phyloP scores from a whole-genome alignment of 2,888 invertebrate genomes.

The Epistrophella euchroma region DNA sequence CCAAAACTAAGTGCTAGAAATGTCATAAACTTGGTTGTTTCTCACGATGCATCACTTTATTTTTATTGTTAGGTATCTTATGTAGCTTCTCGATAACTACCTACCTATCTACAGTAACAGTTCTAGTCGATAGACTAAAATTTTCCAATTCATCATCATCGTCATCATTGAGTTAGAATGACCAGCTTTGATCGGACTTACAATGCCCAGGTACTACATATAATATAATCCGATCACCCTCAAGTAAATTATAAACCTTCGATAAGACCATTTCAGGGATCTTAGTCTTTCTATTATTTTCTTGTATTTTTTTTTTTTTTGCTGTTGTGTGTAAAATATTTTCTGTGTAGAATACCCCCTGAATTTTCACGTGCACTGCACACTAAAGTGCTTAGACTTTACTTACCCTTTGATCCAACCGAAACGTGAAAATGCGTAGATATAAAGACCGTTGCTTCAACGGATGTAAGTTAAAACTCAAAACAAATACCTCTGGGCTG shows the following conservation, averaged over 20 bases:
- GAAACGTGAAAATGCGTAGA: conserved; percentile 67
- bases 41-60: conserved; percentile 40
- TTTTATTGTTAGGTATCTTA: not conserved
- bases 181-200: conserved; percentile 11
- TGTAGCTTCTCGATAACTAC: not conserved
- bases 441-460: conserved; percentile 69
- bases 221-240: conserved; percentile 59
- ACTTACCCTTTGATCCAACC: conserved; percentile 69
- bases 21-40: conserved; percentile 55
- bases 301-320: not conserved
- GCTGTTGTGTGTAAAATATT: not conserved
- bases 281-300: conserved; percentile 19
- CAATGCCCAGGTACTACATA: not conserved
- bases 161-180: conserved; percentile 45
- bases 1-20: not conserved
- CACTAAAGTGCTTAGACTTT: conserved; percentile 33
- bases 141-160: conserved; percentile 68
- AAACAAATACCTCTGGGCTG: conserved; percentile 65
- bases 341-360: conserved; percentile 10
- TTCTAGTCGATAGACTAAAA: not conserved
- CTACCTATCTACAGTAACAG: not conserved
- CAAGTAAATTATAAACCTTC: conserved; percentile 69
- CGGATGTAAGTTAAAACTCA: conserved; percentile 66
- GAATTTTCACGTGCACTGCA: conserved; percentile 56
- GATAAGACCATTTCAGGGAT: conserved; percentile 55